These are phyloP conservation scores for Xenus cinereus DNA, from an alignment of 2,113 vertebrate species.

Conservation along the genomic window DNA sequence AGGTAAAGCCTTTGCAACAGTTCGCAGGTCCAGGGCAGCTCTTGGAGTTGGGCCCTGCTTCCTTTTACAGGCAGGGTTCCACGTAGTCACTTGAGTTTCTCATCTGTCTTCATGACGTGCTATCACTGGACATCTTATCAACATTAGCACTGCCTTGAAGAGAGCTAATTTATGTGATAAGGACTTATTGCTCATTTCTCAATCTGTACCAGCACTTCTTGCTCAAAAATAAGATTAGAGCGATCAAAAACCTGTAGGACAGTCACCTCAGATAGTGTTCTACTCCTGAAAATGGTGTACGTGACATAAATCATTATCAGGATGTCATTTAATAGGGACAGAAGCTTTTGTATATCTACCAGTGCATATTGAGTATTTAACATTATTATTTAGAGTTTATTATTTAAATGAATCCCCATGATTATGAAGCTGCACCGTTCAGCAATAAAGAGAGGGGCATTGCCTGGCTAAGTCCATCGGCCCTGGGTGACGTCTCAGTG, in stretches of 20 bases:
- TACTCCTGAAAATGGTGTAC: not conserved
- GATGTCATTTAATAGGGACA: not conserved
- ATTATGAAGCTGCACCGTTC: not conserved
- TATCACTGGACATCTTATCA: constrained; percentile 33
- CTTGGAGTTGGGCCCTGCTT: not conserved
- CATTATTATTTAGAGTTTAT: constrained; percentile 4
- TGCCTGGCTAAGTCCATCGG: not conserved
- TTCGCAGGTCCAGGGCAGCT: not conserved
- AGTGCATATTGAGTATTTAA: not conserved
- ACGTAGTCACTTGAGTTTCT: constrained; percentile 35
- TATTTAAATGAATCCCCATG: constrained; percentile 41
- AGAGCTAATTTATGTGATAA: constrained; percentile 41
- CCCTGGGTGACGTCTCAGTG: not conserved
- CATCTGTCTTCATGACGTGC: not conserved
- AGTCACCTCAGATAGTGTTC: not conserved
- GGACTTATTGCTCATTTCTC: constrained; percentile 28
- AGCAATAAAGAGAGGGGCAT: constrained; percentile 1
- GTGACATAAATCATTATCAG: constrained; percentile 16
- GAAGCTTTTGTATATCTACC: not conserved
- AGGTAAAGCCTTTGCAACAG: not conserved
- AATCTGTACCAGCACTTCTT: not conserved
- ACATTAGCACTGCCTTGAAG: constrained; percentile 3
- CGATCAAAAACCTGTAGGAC: constrained; percentile 16
- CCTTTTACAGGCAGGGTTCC: not conserved
- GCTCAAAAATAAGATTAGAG: constrained; percentile 41